Evolutionary conservation across 2,113 vertebrate species (phyloP).

Genomic region (Ahaetulla prasina): DNA sequence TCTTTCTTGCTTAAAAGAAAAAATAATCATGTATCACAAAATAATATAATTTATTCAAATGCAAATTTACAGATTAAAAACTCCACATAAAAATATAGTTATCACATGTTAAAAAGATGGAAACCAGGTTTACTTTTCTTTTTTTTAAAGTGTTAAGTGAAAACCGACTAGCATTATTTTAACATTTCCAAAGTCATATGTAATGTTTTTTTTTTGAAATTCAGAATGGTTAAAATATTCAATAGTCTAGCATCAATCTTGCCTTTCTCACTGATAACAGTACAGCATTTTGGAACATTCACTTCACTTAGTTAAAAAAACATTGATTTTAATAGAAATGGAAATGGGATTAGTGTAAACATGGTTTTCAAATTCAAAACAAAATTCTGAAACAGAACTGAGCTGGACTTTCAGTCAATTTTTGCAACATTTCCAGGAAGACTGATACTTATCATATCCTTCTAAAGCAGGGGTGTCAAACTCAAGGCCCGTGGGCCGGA

Average conservation of each 20-base stretch:
- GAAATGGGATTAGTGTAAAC: background rate
- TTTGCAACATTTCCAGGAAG: background rate
- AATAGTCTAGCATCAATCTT: slow-evolving; percentile 11
- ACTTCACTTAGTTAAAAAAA: background rate
- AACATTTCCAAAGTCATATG: slow-evolving; percentile 31
- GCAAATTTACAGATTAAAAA: slow-evolving; percentile 12
- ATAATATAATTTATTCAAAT: slow-evolving; percentile 17
- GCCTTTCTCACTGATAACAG: background rate
- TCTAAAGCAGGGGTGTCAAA: background rate
- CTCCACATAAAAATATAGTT: background rate
- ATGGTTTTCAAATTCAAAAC: background rate
- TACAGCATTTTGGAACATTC: background rate
- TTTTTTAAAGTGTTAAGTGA: slow-evolving; percentile 2
- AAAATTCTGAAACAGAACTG: background rate
- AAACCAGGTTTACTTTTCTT: slow-evolving; percentile 18
- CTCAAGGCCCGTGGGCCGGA: no score
- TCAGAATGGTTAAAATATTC: background rate
- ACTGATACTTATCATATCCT: background rate
- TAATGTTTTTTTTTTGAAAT: background rate
- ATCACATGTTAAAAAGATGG: background rate
- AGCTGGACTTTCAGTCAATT: background rate
- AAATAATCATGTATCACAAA: background rate
- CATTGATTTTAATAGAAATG: accelerated
- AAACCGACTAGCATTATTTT: slow-evolving; percentile 39
- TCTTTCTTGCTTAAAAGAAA: background rate